Evolutionary conservation across 2,113 vertebrate genomes (phyloP), one percentile per base, ranked within the genome.

Genomic region (Gambusia holbrooki): DNA sequence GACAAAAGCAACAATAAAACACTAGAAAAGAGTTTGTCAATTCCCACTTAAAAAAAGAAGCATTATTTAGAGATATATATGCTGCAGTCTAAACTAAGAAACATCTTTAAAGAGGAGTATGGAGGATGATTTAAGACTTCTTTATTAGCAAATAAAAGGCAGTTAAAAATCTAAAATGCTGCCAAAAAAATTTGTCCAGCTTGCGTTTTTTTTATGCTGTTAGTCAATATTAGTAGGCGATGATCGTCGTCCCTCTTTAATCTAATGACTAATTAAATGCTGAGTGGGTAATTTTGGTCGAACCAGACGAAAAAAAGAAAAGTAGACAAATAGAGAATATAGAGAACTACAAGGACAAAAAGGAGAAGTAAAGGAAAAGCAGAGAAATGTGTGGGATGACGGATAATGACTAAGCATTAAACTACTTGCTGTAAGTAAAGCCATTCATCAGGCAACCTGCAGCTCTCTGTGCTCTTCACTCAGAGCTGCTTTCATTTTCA

Each of bases 331-430:
- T 1, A 35, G 8, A 27, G 5, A 37, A 37, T 15, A 37, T 9
- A 11, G 58, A 51, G 29, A 70, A 62, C 10, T 19, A 3, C 8
- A 62, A 29, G 8, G n/a, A 32, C 13, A 33, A 65, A 22, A 15
- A 64, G 54, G 45, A 0, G 33, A 9, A 13, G 3, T 27, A 4
- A 33, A 60, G 45, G 28, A 45, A 71, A 27, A 68, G 51, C 33
- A 62, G 69, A 67, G 70, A 62, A 45, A 70, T 42, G 60, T 42
- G 69, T 33, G 40, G 22, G 70, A 81, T 77, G 76, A 84, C 28
- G 65, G 66, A 87, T 89, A 84, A 83, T 82, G 86, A 92, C 83
- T 85, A 84, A 90, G 87, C 83, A 71, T 87, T 69, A 83, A 33
- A 17, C 72, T 63, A 81, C 65, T 69, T 75, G 48, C 87, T 85